Evolutionary conservation across 2,113 vertebrate genomes (phyloP).

Genomic region (Dromas ardeola): DNA sequence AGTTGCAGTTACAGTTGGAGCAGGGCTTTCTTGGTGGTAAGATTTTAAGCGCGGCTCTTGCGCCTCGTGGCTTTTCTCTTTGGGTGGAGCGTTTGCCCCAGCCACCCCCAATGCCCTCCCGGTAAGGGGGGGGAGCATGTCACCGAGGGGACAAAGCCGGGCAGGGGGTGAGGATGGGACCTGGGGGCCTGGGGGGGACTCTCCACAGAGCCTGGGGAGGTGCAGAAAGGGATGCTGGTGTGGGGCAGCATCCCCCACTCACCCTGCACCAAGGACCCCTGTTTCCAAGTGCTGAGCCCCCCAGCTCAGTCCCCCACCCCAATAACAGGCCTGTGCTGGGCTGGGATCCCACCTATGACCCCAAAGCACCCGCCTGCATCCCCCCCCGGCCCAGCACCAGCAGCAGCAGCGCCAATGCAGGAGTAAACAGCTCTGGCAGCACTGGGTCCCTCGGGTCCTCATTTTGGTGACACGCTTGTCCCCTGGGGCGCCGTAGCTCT

Average conservation of each 20-base stretch:
- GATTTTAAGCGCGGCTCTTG: neutral
- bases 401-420: neutral
- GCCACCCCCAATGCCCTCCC: accelerated
- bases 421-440: neutral
- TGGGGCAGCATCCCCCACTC: neutral
- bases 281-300: neutral
- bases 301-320: neutral
- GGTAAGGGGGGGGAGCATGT: neutral
- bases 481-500: neutral
- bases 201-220: neutral
- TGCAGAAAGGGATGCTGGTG: neutral
- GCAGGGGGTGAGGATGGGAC: neutral
- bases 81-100: neutral
- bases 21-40: neutral
- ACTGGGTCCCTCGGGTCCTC: neutral
- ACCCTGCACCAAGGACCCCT: neutral
- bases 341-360: neutral
- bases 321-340: neutral
- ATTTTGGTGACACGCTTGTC: neutral
- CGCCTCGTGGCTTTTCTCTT: neutral
- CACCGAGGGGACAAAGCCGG: neutral
- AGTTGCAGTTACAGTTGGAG: slow-evolving; percentile 20
- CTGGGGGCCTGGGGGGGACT: no score
- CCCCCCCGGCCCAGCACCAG: neutral
- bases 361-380: neutral